phyloP scores from a whole-genome alignment of 2,888 invertebrate species.

The Sphaeridia pumilis region DNA sequence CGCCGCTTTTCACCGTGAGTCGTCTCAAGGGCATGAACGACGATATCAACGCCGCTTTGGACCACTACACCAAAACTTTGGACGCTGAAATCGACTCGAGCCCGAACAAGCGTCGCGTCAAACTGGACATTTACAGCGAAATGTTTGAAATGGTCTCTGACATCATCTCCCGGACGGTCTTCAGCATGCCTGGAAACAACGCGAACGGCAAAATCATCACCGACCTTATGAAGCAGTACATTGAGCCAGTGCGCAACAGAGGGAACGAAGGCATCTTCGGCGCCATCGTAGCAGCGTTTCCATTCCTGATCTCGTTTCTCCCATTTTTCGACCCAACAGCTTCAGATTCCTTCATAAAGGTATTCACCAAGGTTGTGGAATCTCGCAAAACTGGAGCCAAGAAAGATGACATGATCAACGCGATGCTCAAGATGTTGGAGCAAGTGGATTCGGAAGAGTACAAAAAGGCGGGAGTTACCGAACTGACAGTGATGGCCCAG shows the following conservation, averaged over 20 bases:
- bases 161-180: neutral
- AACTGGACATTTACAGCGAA: neutral
- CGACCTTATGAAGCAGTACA: neutral
- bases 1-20: slow-evolving; percentile 23
- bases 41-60: slow-evolving; percentile 14
- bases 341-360: neutral
- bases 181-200: neutral
- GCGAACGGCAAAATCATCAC: neutral
- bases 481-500: slow-evolving; percentile 26
- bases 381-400: neutral
- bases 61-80: slow-evolving; percentile 22
- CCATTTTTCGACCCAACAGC: neutral
- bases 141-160: neutral
- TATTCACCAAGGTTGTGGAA: neutral
- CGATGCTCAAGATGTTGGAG: slow-evolving; percentile 8
- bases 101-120: neutral
- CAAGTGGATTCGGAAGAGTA: slow-evolving; percentile 22
- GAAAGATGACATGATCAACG: neutral
- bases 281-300: neutral
- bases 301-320: neutral
- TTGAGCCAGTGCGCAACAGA: neutral
- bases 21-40: slow-evolving; percentile 26
- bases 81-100: slow-evolving; percentile 9
- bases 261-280: neutral
- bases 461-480: slow-evolving; percentile 18